Conservation (phyloP, 1,140 invertebrate species). For the Drosophila sp. region DNA sequence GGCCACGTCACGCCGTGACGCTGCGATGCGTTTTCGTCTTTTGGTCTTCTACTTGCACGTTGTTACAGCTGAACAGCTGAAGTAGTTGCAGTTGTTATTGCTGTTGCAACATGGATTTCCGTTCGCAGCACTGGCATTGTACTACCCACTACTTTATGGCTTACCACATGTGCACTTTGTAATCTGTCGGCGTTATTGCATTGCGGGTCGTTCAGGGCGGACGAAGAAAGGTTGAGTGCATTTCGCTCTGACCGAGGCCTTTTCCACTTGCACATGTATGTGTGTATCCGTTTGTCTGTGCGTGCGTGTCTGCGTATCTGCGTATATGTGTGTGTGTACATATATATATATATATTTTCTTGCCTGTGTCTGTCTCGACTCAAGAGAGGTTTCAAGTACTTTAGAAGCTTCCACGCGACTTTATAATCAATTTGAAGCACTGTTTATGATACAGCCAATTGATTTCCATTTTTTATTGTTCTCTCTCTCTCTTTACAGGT, state of each 20-base stretch:
- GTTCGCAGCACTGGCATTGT: slow-evolving; percentile 44
- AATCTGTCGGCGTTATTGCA: slow-evolving; percentile 82
- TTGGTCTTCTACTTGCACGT: slow-evolving; percentile 7
- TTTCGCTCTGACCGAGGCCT: slow-evolving; percentile 58
- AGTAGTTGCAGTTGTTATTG: slow-evolving; percentile 45
- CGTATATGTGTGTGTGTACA: slow-evolving; percentile 15
- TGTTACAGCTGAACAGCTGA: slow-evolving; percentile 17
- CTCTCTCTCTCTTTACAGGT: slow-evolving; percentile 46
- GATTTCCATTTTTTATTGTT: slow-evolving; percentile 51
- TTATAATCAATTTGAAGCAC: slow-evolving; percentile 47
- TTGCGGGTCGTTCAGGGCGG: slow-evolving; percentile 47
- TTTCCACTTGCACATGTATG: slow-evolving; percentile 18
- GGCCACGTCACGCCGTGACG: slow-evolving; percentile 27
- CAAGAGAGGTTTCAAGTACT: slow-evolving; percentile 38
- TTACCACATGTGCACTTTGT: slow-evolving; percentile 82
- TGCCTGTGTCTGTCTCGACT: slow-evolving; percentile 24
- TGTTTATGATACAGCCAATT: slow-evolving; percentile 60
- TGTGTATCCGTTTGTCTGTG: slow-evolving; percentile 9
- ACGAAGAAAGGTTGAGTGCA: slow-evolving; percentile 67
- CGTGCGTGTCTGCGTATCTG: background rate
- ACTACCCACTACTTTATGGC: slow-evolving; percentile 70
- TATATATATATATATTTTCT: background rate
- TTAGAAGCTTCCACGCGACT: slow-evolving; percentile 41
- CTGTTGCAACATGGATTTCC: slow-evolving; percentile 71
- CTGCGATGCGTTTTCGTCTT: slow-evolving; percentile 34